Evolutionary conservation across 2,113 vertebrate species (phyloP), one percentile per base, ranked within the genome.

Genomic region (Recurvirostra avosetta): DNA sequence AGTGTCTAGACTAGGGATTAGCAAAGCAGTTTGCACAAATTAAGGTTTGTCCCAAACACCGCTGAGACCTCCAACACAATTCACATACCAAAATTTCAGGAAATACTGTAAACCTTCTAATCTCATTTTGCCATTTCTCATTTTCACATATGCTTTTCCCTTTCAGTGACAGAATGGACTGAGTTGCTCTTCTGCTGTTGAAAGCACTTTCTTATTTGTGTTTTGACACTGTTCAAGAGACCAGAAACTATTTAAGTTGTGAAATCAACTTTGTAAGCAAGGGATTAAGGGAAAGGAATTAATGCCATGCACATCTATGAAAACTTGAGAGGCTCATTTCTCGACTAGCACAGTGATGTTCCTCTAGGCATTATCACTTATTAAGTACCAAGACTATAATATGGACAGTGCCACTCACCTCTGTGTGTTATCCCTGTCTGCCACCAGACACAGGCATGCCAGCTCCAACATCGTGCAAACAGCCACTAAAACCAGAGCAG

Each of bases 1-100:
- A 88, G 38, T 40, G 73, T 94, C 95, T 89, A 94, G 83, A 93
- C 72, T 26, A 49, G 43, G 66, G 87, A 96, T 96, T 96, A 94
- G 77, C 43, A 68, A 88, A 91, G 58, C 4, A 55, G 74, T 87
- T 92, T 90, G 49, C 40, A 76, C 55, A 82, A 91, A 75, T 66
- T 71, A 62, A 78, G 20, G 63, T 91, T 86, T 96, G 61, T 81
- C 81, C 77, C 61, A 86, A 82, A 56, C 52, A 15, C 8, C 68
- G 26, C 52, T 72, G 70, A 59, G 56, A 83, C 34, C 32, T 94
- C 66, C 32, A 86, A 78, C 29, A 66, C 43, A 94, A 81, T 26
- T 65, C 34, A 50, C 40, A 50, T 49, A 79, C 47, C 30, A 76
- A 59, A 43, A 84, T 74, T 72, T 71, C 61, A 63, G 68, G 49